phyloP scores from a whole-genome alignment of 2,888 invertebrate genomes.

The Aspidapion aeneum region DNA sequence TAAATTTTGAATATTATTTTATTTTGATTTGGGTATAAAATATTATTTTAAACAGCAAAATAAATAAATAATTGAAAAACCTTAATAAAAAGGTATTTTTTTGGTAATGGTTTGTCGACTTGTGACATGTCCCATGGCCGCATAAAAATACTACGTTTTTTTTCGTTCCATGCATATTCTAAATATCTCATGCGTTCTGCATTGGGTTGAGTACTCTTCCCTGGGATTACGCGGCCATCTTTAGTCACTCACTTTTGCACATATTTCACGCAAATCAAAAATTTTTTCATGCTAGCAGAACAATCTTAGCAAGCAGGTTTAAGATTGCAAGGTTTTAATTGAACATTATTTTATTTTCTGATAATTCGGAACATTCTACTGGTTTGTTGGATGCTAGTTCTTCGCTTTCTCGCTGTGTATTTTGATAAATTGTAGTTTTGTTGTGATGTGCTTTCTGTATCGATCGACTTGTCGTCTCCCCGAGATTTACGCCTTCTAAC shows the following conservation, averaged over 20 bases:
- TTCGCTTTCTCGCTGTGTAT: constrained; percentile 39
- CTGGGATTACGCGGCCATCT: constrained; percentile 50
- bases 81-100: constrained; percentile 58
- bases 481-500: constrained; percentile 39
- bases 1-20: no score
- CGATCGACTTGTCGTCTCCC: constrained; percentile 35
- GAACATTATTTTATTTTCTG: constrained; percentile 58
- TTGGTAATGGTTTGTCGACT: constrained; percentile 68
- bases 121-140: constrained; percentile 81
- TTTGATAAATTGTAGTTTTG: constrained; percentile 43
- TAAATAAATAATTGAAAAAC: no score
- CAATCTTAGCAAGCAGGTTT: constrained; percentile 74
- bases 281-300: constrained; percentile 74
- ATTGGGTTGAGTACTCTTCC: constrained; percentile 57
- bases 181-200: constrained; percentile 65
- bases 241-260: constrained; percentile 57
- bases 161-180: constrained; percentile 82
- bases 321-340: constrained; percentile 72
- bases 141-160: constrained; percentile 84
- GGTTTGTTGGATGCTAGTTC: constrained; percentile 44
- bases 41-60: no score
- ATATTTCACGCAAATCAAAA: constrained; percentile 61
- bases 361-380: constrained; percentile 64
- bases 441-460: constrained; percentile 39
- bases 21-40: no score